Percentiles rank a stretch among this genome's conserved stretches.
Conservation (phyloP, 2,113 vertebrate species). For the Hydrolagus affinis region DNA sequence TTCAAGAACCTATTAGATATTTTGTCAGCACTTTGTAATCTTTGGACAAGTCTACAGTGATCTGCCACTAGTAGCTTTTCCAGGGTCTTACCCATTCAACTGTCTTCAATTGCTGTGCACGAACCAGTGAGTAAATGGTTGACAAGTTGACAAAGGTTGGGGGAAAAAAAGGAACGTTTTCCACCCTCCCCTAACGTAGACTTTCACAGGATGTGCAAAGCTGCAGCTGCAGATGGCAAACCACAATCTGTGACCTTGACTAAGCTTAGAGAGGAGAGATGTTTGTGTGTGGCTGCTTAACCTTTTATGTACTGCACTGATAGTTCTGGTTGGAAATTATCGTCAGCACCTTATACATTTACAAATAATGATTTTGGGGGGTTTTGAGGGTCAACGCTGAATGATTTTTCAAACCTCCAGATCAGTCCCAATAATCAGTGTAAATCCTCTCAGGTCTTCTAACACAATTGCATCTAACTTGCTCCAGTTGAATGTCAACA, state of each 20-base stretch:
- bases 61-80: not conserved
- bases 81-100: constrained; percentile 1
- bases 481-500: too few species aligned
- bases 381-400: too few species aligned
- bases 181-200: not conserved
- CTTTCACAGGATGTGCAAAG: not conserved
- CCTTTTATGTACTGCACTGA: not conserved
- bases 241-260: not conserved
- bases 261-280: not conserved
- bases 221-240: not conserved
- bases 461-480: too few species aligned
- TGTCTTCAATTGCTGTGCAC: not conserved
- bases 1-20: constrained; percentile 11
- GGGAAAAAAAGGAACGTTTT: not conserved
- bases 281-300: not conserved
- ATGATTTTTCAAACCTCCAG: too few species aligned
- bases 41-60: not conserved
- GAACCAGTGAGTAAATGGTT: not conserved
- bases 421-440: too few species aligned
- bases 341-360: too few species aligned
- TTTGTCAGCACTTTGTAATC: not conserved
- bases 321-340: too few species aligned
- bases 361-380: too few species aligned
- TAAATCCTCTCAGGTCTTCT: too few species aligned
- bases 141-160: not conserved